Percentiles rank a stretch among this genome's conserved stretches.
phyloP scores from a whole-genome alignment of 2,113 vertebrate species.

The Ochotona curzoniae region DNA sequence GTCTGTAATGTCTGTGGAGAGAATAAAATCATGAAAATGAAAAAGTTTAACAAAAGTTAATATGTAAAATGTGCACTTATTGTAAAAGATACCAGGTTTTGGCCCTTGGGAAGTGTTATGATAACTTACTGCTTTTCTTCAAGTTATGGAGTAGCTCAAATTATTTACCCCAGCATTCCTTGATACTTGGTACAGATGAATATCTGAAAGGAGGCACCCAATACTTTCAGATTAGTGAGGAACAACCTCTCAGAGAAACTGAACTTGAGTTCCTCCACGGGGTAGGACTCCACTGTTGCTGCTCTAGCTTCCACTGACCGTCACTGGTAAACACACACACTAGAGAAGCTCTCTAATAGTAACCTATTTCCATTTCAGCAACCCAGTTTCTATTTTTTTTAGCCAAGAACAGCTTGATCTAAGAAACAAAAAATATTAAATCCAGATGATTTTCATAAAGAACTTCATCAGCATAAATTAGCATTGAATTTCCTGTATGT shows the following conservation, averaged over 20 bases:
- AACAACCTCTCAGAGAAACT: neutral
- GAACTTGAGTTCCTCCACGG: neutral
- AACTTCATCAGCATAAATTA: neutral
- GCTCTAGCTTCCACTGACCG: neutral
- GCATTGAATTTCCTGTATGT: neutral
- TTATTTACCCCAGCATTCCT: neutral
- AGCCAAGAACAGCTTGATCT: neutral
- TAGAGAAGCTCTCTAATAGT: neutral
- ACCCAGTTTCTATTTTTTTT: neutral
- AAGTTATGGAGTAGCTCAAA: neutral
- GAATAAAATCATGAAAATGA: neutral
- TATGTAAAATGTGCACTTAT: neutral
- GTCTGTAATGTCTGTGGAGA: constrained; percentile 29
- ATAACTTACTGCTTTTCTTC: neutral
- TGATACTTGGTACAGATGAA: neutral
- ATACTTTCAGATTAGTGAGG: neutral
- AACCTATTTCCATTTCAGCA: neutral
- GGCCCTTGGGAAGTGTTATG: neutral
- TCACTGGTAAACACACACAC: neutral
- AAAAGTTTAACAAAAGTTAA: neutral
- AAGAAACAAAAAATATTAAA: constrained; percentile 14
- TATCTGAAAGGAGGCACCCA: neutral
- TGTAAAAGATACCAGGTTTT: neutral
- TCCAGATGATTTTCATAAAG: neutral
- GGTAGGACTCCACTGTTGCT: neutral